Evolutionary conservation across 1,140 invertebrate species (phyloP).

Genomic region (Drosophila obscura): DNA sequence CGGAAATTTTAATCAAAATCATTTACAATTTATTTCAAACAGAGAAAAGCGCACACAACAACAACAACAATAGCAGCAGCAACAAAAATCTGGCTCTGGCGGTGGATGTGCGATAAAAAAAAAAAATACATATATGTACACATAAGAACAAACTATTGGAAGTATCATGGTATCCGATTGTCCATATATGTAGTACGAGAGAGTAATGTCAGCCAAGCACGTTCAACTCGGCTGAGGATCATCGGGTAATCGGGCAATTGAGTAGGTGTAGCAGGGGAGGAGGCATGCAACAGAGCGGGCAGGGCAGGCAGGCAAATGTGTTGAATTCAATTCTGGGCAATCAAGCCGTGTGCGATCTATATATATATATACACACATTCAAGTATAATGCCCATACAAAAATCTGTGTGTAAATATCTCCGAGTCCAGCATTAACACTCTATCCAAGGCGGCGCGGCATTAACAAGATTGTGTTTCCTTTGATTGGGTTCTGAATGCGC

Average conservation of each 20-base stretch:
- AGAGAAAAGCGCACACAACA: slow-evolving; percentile 48
- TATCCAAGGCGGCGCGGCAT: slow-evolving; percentile 48
- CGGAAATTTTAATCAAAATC: slow-evolving; percentile 82
- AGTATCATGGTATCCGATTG: slow-evolving; percentile 37
- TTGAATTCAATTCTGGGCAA: slow-evolving; percentile 69
- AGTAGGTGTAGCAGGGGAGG: slow-evolving; percentile 49
- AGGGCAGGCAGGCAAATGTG: slow-evolving; percentile 37
- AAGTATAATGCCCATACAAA: not conserved
- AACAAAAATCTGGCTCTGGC: slow-evolving; percentile 3
- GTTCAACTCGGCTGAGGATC: slow-evolving; percentile 72
- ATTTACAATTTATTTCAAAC: slow-evolving; percentile 82
- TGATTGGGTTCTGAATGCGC: slow-evolving; percentile 49
- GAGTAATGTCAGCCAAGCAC: slow-evolving; percentile 70
- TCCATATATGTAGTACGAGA: slow-evolving; percentile 18
- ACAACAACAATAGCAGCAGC: not conserved
- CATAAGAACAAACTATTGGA: slow-evolving; percentile 56
- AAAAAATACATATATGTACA: slow-evolving; percentile 38
- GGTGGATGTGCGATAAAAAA: slow-evolving; percentile 44
- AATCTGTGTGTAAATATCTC: not conserved
- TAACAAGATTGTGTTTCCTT: slow-evolving; percentile 40
- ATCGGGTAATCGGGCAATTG: slow-evolving; percentile 59
- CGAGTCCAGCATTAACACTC: slow-evolving; percentile 32
- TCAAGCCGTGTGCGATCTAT: slow-evolving; percentile 51
- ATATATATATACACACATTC: slow-evolving; percentile 32
- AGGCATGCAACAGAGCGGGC: not conserved